These are phyloP conservation scores for Mustelus asterias DNA, from an alignment of 2,113 vertebrate species.

Conservation along the genomic window DNA sequence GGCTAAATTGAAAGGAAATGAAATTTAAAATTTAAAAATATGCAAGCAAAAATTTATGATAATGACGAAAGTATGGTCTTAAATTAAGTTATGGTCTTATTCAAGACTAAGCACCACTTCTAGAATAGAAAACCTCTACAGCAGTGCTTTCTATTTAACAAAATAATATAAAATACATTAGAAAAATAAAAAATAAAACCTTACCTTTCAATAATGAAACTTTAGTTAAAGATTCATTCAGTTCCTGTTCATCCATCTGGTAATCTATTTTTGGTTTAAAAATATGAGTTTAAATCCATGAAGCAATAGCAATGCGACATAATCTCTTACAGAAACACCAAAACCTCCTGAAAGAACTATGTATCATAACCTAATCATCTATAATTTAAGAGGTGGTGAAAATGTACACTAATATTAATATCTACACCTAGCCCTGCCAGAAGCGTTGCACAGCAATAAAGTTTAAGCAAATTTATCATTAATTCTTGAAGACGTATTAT, in stretches of 20 bases:
- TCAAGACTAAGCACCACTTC: neutral
- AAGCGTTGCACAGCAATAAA: neutral
- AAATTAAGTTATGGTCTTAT: no score
- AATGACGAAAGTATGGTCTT: neutral
- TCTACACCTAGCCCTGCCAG: neutral
- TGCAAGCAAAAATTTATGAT: neutral
- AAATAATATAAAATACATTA: neutral
- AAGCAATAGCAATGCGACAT: neutral
- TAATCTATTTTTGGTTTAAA: slow-evolving; percentile 64
- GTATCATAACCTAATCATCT: neutral
- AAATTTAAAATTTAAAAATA: neutral
- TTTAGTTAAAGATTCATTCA: slow-evolving; percentile 87
- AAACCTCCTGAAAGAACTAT: neutral
- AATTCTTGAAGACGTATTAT: neutral
- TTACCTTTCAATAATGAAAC: slow-evolving; percentile 89
- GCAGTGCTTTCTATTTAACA: neutral
- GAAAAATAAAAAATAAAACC: neutral
- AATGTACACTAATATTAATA: neutral
- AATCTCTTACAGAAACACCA: neutral
- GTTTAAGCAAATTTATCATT: neutral
- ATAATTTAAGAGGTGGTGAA: neutral
- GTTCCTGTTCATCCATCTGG: slow-evolving; percentile 94
- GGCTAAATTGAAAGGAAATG: neutral
- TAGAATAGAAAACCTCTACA: neutral
- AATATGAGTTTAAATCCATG: neutral